Percentiles rank a stretch among this genome's conserved stretches.
Evolutionary conservation across 2,888 invertebrate genomes (phyloP).

Genomic region (Torymus tubicola): DNA sequence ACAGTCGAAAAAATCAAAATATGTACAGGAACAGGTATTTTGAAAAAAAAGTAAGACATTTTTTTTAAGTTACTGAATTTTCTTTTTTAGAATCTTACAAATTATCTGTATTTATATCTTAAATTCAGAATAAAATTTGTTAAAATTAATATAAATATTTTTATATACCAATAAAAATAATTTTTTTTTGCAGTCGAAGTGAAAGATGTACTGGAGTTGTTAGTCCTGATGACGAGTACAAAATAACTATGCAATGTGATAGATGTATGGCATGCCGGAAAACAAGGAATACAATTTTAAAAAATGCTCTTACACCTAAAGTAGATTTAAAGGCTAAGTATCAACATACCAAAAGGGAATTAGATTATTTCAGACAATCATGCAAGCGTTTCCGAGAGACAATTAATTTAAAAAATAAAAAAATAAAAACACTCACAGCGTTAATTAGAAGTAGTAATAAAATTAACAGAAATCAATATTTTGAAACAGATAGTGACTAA

Average conservation of each 20-base stretch:
- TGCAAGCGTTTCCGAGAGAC: slow-evolving; percentile 26
- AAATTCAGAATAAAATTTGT: background rate
- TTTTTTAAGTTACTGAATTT: background rate
- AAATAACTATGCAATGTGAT: background rate
- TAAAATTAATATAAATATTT: slow-evolving; percentile 19
- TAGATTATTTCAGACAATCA: slow-evolving; percentile 6
- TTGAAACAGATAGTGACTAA: background rate
- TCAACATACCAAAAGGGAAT: slow-evolving; percentile 3
- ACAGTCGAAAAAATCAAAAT: slow-evolving; percentile 31
- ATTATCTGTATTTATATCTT: slow-evolving; percentile 9
- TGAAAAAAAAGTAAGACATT: slow-evolving; percentile 8
- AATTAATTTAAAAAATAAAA: slow-evolving; percentile 16
- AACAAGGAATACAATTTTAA: background rate
- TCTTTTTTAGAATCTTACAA: background rate
- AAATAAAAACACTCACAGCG: slow-evolving; percentile 28
- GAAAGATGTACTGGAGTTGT: slow-evolving; percentile 29
- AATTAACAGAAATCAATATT: slow-evolving; percentile 8
- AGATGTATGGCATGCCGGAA: slow-evolving; percentile 30
- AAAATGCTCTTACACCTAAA: background rate
- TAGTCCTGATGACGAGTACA: slow-evolving; percentile 14
- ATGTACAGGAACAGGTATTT: slow-evolving; percentile 26
- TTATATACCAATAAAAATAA: no score
- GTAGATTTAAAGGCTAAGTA: slow-evolving; percentile 17
- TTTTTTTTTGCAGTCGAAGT: background rate
- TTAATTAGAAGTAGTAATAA: slow-evolving; percentile 34